phyloP scores from a whole-genome alignment of 2,888 invertebrate genomes.

The Tenodera sinensis region DNA sequence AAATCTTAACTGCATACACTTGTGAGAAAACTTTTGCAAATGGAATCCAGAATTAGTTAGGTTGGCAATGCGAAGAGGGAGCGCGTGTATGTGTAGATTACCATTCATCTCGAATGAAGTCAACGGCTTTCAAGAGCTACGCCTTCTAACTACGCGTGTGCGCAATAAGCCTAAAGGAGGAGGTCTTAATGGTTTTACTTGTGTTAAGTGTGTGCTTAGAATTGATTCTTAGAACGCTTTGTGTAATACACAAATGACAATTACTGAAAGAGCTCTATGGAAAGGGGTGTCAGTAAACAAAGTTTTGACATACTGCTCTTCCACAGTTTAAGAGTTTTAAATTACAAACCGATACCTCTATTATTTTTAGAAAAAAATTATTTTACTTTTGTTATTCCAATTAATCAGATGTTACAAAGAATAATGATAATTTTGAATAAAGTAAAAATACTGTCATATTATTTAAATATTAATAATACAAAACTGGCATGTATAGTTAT shows the following conservation, averaged over 20 bases:
- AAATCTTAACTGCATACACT: neutral
- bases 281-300: too few species aligned
- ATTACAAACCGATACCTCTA: too few species aligned
- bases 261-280: neutral
- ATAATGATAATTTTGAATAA: too few species aligned
- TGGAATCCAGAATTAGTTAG: constrained; percentile 28
- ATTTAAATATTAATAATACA: too few species aligned
- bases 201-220: neutral
- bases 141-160: neutral
- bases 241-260: neutral
- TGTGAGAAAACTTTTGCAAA: constrained; percentile 24
- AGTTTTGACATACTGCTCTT: too few species aligned
- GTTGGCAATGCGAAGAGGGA: neutral
- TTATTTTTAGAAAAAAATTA: too few species aligned
- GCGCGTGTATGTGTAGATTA: neutral
- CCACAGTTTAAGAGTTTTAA: too few species aligned
- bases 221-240: neutral
- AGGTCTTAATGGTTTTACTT: neutral
- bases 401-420: too few species aligned
- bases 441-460: too few species aligned
- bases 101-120: neutral
- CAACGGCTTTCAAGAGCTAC: neutral
- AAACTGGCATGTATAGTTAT: too few species aligned
- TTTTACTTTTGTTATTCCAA: too few species aligned
- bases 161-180: neutral